Base-by-base conservation (phyloP, 2,113 vertebrate species). In the Lota lota region DNA sequence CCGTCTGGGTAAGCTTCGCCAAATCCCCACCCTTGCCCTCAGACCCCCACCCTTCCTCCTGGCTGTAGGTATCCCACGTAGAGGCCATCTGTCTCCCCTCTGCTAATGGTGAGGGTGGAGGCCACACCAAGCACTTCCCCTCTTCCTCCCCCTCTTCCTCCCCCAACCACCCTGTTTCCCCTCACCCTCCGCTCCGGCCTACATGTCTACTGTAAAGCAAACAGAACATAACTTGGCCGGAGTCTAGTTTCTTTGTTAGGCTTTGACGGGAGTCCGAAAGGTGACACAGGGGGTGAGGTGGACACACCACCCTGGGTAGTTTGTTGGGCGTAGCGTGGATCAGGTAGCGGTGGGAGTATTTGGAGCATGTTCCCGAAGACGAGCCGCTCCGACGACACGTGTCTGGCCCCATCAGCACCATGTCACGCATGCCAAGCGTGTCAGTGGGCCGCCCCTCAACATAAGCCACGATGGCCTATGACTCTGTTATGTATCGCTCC, bases 61-160 rank as follows among this genome's bases (percentile, higher is more conserved):
- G 83, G 79, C 80, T 87, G 77, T 81, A 83, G 87, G 88, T 85
- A 81, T 89, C 88, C 87, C 85, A 87, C 81, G 84, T 85, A 83
- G 89, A 88, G 79, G 83, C 89, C 89, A 90, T 90, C 89, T 91
- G 89, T 91, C 80, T 80, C 85, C 69, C 78, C 77, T 77, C 77
- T 66, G 76, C 18, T 66, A 76, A 85, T 83, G 77, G 72, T 69
- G 73, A 85, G 87, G 87, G 89, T 87, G 87, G 86, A 83, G 88
- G 83, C 80, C 79, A 64, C 63, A 82, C 81, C 17, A 78, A 73
- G 64, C 74, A 59, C 72, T 20, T 16, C 64, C 77, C 69, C 47
- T 65, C 63, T 51, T 69, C 58, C 69, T 67, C 66, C 70, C 68
- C 36, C 64, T 66, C 64, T 22, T 61, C 74, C 79, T 72, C 61